Evolutionary conservation across 2,888 invertebrate genomes (phyloP).

Genomic region (Toxonevra muliebris): DNA sequence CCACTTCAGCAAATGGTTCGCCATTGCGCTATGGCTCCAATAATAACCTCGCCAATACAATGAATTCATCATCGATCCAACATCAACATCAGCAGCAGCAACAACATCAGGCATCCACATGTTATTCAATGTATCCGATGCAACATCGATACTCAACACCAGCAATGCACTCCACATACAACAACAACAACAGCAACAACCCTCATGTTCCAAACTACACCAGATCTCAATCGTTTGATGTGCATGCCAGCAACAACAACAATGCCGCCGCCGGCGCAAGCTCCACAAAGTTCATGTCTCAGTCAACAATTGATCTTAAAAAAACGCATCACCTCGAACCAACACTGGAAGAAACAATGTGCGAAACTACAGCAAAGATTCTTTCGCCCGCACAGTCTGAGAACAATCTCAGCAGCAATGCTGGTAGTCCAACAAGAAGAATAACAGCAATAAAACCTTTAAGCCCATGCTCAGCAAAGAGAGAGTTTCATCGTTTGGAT

Average conservation of each 20-base stretch:
- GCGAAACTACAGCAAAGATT: slow-evolving; percentile 32
- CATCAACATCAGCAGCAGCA: slow-evolving; percentile 33
- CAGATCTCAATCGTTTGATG: slow-evolving; percentile 62
- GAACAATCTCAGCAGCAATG: slow-evolving; percentile 55
- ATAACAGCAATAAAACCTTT: slow-evolving; percentile 16
- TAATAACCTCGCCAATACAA: slow-evolving; percentile 53
- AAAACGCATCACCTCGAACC: slow-evolving; percentile 61
- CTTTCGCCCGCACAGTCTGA: slow-evolving; percentile 63
- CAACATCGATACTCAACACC: slow-evolving; percentile 58
- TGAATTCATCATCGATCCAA: slow-evolving; percentile 38
- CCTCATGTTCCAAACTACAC: slow-evolving; percentile 45
- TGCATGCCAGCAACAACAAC: slow-evolving; percentile 42
- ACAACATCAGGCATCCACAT: slow-evolving; percentile 38
- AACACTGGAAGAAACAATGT: slow-evolving; percentile 54
- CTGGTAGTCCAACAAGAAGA: slow-evolving; percentile 10
- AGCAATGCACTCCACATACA: slow-evolving; percentile 46
- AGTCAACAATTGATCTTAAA: slow-evolving; percentile 64
- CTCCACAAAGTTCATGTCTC: slow-evolving; percentile 59
- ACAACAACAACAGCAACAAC: slow-evolving; percentile 38
- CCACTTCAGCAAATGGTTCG: slow-evolving; percentile 47
- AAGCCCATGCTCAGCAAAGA: slow-evolving; percentile 39
- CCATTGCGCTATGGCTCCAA: slow-evolving; percentile 61
- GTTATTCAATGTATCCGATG: slow-evolving; percentile 45
- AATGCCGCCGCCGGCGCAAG: slow-evolving; percentile 47
- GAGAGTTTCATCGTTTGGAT: slow-evolving; percentile 47